Evolutionary conservation across 92 coral and sea anemone species (phyloP).

Genomic region (Paragorgia papillata): DNA sequence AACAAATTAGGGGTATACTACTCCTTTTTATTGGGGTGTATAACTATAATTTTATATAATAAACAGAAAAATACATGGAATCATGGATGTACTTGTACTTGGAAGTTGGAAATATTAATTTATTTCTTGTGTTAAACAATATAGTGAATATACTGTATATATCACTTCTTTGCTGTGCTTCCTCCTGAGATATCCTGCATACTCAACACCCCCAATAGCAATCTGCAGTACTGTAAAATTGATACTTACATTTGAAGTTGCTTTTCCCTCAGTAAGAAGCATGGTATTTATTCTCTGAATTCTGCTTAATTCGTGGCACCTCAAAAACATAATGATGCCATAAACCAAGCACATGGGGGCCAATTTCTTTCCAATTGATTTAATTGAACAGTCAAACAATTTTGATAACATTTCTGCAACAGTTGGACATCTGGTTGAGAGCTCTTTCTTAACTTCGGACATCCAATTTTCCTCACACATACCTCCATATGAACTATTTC

Average conservation of each 20-base stretch:
- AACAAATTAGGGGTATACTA: no score
- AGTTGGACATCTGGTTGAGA: constrained; percentile 9
- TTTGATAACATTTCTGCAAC: not conserved
- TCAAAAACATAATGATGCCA: not conserved
- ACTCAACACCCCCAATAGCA: no score
- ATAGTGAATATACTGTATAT: no score
- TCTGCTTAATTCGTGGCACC: constrained; percentile 5
- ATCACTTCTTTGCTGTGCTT: no score
- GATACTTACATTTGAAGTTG: not conserved
- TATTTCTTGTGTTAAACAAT: no score
- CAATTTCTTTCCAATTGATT: not conserved
- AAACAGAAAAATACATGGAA: no score
- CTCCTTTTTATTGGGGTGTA: no score
- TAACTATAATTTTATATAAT: no score
- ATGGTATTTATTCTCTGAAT: not conserved
- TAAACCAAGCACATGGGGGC: not conserved
- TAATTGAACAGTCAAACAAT: constrained; percentile 12
- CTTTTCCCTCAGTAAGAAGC: not conserved
- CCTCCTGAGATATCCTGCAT: no score
- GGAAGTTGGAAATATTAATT: no score
- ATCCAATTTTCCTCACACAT: constrained; percentile 9
- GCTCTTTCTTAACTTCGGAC: constrained; percentile 1
- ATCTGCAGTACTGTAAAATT: no score
- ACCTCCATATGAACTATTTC: constrained; percentile 8
- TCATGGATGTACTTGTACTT: no score